Evolutionary conservation across 2,113 vertebrate genomes (phyloP).

Genomic region (Sceloporus undulatus): DNA sequence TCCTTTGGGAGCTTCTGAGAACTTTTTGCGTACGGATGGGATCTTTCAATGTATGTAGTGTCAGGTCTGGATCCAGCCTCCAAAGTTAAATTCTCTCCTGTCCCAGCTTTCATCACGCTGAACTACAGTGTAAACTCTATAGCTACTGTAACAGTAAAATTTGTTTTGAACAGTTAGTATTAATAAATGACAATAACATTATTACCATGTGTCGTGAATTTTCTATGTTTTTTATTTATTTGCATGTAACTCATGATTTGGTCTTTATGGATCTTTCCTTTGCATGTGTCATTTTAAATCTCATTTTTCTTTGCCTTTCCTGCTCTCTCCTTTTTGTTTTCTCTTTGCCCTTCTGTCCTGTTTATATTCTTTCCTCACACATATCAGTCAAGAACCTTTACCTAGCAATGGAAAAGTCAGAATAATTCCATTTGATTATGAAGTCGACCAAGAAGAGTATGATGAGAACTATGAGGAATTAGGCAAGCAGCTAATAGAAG

Average conservation of each 20-base stretch:
- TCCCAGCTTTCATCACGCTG: neutral
- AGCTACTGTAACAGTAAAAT: neutral
- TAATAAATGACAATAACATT: neutral
- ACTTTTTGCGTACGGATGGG: no score
- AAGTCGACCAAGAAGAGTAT: conserved; percentile 86
- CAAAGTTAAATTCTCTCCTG: no score
- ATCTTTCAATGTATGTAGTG: no score
- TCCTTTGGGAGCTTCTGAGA: neutral
- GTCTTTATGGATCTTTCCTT: conserved; percentile 40
- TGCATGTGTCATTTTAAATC: conserved; percentile 18
- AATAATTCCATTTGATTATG: conserved; percentile 88
- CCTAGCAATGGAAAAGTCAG: conserved; percentile 87
- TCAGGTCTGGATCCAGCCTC: no score
- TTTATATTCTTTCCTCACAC: conserved; percentile 55
- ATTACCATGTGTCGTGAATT: neutral
- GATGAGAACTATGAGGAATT: conserved; percentile 82
- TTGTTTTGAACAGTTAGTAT: no score
- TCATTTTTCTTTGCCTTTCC: conserved; percentile 62
- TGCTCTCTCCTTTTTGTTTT: conserved; percentile 53
- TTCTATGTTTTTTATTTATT: neutral
- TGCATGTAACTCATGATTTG: conserved; percentile 55
- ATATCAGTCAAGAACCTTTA: conserved; percentile 78
- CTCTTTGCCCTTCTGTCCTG: conserved; percentile 52
- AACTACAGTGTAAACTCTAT: no score
- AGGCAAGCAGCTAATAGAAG: conserved; percentile 80